Percentiles rank a stretch among this genome's conserved stretches.
These are phyloP conservation scores for Xiphydria camelus DNA, from an alignment of 2,888 invertebrate species.

Conservation along the genomic window DNA sequence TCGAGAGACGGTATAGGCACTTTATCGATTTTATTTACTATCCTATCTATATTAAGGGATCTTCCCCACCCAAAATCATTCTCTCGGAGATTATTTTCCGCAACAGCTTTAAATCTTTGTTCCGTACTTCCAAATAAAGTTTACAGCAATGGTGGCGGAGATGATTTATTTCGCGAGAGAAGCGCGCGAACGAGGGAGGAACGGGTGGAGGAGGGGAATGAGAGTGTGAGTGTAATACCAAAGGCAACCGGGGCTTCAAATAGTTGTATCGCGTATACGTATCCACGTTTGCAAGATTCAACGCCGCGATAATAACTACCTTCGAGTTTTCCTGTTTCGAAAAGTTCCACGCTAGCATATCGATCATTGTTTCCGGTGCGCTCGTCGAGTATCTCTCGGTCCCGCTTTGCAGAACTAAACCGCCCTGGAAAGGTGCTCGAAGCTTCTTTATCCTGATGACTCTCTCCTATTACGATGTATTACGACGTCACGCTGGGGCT, in stretches of 20 bases:
- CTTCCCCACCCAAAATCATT: neutral
- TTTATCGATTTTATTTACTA: conserved; percentile 42
- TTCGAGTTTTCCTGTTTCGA: neutral
- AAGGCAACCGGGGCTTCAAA: conserved; percentile 27
- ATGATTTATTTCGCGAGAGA: conserved; percentile 40
- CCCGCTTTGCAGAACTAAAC: too few species aligned
- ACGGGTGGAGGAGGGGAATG: neutral
- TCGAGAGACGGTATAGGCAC: too few species aligned
- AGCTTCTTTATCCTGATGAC: too few species aligned
- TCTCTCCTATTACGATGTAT: too few species aligned
- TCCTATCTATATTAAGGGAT: conserved; percentile 39
- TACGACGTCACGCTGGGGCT: too few species aligned
- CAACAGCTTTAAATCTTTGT: conserved; percentile 42
- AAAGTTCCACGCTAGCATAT: too few species aligned
- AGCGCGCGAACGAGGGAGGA: conserved; percentile 1
- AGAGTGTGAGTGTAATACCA: conserved; percentile 26
- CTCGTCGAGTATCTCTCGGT: too few species aligned
- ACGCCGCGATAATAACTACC: neutral
- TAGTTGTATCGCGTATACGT: neutral
- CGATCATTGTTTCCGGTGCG: neutral
- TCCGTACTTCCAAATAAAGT: conserved; percentile 47
- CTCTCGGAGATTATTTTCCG: conserved; percentile 42
- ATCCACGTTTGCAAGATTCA: neutral
- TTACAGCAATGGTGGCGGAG: conserved; percentile 40
- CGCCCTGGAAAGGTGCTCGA: too few species aligned